Evolutionary conservation across 2,113 vertebrate genomes (phyloP).

Genomic region (Myrmecophaga tridactyla): DNA sequence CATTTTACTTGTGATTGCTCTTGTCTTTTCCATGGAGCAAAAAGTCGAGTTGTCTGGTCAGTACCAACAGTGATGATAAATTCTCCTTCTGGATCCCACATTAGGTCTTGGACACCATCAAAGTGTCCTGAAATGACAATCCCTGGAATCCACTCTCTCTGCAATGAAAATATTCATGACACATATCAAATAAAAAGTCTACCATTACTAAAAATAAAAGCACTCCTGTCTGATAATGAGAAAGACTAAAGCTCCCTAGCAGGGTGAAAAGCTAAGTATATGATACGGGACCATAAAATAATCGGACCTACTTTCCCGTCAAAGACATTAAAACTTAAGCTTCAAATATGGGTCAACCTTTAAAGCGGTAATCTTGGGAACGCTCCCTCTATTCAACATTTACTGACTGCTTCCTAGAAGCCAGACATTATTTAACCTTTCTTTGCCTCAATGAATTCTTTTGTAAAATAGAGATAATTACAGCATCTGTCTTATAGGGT

Average conservation of each 20-base stretch:
- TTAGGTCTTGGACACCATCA: conserved; percentile 91
- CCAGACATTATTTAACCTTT: background rate
- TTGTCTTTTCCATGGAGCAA: conserved; percentile 92
- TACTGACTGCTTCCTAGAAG: background rate
- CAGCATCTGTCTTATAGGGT: background rate
- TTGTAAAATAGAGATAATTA: background rate
- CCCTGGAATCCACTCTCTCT: conserved; percentile 92
- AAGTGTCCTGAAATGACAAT: conserved; percentile 97
- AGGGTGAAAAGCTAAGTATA: conserved; percentile 11
- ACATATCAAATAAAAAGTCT: background rate
- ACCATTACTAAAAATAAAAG: background rate
- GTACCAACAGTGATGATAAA: conserved; percentile 94
- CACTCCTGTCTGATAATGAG: background rate
- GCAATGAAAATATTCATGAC: conserved; percentile 26
- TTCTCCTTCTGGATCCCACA: conserved; percentile 96
- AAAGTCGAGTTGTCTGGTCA: conserved; percentile 97
- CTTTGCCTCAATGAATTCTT: background rate
- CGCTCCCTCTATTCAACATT: background rate
- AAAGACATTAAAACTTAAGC: background rate
- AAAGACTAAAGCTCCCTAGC: background rate
- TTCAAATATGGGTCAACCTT: background rate
- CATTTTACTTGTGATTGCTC: conserved; percentile 83
- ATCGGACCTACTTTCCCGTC: conserved; percentile 9
- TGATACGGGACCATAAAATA: conserved; percentile 8
- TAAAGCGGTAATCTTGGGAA: background rate